These are phyloP conservation scores for Lepilemur septentrionalis DNA, from an alignment of 2,797 vertebrate genomes.

Conservation along the genomic window DNA sequence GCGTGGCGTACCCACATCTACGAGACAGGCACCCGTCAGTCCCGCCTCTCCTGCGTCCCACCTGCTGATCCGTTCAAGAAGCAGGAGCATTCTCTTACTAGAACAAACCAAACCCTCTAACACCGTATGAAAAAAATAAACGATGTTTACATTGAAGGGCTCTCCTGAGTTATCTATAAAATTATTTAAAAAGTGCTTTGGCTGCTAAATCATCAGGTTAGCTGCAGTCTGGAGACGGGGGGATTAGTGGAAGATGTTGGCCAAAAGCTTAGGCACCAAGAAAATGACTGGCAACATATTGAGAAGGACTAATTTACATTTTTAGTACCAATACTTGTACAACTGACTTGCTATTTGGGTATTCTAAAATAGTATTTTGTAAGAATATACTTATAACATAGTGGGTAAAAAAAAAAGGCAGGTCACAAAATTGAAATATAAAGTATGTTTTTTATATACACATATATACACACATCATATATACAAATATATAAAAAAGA, in stretches of 20 bases:
- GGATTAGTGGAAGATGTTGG: accelerated
- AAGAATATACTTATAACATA: not conserved
- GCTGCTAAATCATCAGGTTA: not conserved
- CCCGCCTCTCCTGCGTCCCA: not conserved
- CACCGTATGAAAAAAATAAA: not conserved
- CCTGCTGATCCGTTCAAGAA: accelerated
- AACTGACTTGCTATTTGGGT: not conserved
- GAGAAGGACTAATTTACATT: not conserved
- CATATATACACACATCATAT: not conserved
- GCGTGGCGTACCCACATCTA: constrained; percentile 97
- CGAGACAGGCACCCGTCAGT: not conserved
- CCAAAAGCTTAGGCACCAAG: not conserved
- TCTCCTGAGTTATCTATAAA: not conserved
- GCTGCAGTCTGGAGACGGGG: too few relatives aligned
- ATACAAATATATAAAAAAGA: not conserved
- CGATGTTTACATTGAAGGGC: not conserved
- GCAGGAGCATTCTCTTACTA: not conserved
- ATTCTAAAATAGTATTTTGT: not conserved
- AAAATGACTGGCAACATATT: not conserved
- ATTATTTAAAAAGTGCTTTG: not conserved
- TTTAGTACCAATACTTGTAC: not conserved
- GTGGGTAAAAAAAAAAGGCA: not conserved
- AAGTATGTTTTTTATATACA: not conserved
- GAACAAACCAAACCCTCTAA: not conserved
- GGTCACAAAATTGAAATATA: not conserved